A percentile compares a stretch with the other conserved stretches of the same genome.
These are phyloP conservation scores for Callinectes sapidus DNA, from an alignment of 2,888 invertebrate species.

Conservation along the genomic window DNA sequence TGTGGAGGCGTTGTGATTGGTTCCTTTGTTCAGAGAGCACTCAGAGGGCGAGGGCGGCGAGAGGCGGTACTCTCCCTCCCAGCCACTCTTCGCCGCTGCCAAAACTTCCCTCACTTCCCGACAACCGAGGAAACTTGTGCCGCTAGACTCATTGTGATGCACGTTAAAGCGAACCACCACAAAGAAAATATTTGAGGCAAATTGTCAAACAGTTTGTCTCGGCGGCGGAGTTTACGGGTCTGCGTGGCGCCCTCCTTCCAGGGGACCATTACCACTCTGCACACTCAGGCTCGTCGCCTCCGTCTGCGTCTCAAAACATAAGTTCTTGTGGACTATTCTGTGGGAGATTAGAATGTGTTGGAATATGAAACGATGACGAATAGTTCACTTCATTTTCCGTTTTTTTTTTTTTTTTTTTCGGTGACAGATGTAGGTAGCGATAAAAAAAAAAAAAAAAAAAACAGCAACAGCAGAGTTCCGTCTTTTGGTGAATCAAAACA, in stretches of 20 bases:
- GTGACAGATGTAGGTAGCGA: neutral
- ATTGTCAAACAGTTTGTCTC: conserved; percentile 57
- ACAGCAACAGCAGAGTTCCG: neutral
- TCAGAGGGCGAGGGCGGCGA: neutral
- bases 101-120: conserved; percentile 45
- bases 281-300: neutral
- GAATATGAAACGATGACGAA: neutral
- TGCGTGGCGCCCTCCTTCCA: neutral
- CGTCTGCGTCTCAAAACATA: neutral
- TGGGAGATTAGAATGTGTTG: neutral
- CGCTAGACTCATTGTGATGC: conserved; percentile 56
- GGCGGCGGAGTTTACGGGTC: conserved; percentile 30
- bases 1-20: conserved; percentile 34
- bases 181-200: conserved; percentile 60
- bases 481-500: neutral
- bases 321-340: neutral
- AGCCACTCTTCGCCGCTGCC: conserved; percentile 32
- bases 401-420: neutral
- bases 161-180: conserved; percentile 54
- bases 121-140: conserved; percentile 46
- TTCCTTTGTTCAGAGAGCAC: conserved; percentile 43
- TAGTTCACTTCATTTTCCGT: neutral
- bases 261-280: neutral
- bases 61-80: conserved; percentile 21
- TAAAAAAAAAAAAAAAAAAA: neutral